These are phyloP conservation scores for Eospalax fontanierii DNA, from an alignment of 2,797 vertebrate species.

Conservation along the genomic window DNA sequence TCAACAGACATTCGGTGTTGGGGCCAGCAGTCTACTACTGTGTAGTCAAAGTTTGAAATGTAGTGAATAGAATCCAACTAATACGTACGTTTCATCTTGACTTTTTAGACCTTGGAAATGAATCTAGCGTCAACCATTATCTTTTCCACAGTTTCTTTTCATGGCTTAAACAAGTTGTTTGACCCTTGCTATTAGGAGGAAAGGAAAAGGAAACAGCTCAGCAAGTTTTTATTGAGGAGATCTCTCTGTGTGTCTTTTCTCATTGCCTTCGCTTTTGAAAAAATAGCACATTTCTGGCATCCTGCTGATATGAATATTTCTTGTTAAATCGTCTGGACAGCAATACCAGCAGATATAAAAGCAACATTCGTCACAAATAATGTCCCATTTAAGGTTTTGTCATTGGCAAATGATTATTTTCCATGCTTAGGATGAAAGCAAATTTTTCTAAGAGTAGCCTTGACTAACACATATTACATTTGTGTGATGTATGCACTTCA, in stretches of 20 bases:
- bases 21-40: slow-evolving; percentile 52
- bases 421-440: slow-evolving; percentile 43
- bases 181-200: slow-evolving; percentile 69
- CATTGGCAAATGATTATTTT: slow-evolving; percentile 50
- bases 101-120: slow-evolving; percentile 60
- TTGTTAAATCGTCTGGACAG: slow-evolving; percentile 78
- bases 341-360: slow-evolving; percentile 57
- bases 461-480: neutral
- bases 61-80: slow-evolving; percentile 78
- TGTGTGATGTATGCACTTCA: slow-evolving; percentile 30
- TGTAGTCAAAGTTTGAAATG: slow-evolving; percentile 69
- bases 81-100: slow-evolving; percentile 18
- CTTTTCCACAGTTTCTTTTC: slow-evolving; percentile 80
- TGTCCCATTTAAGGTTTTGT: slow-evolving; percentile 48
- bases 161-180: slow-evolving; percentile 77
- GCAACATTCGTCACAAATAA: slow-evolving; percentile 70
- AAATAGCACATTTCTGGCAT: slow-evolving; percentile 67
- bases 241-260: slow-evolving; percentile 43
- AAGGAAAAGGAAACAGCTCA: slow-evolving; percentile 84
- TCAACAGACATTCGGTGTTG: slow-evolving; percentile 15
- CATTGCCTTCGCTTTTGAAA: slow-evolving; percentile 65
- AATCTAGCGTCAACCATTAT: slow-evolving; percentile 82
- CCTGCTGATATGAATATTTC: slow-evolving; percentile 73
- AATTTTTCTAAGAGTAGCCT: neutral
- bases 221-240: slow-evolving; percentile 56